A percentile compares a stretch with the other conserved stretches of the same genome.
Conservation (phyloP, 2,113 vertebrate genomes). For the Hemichromis elongatus region DNA sequence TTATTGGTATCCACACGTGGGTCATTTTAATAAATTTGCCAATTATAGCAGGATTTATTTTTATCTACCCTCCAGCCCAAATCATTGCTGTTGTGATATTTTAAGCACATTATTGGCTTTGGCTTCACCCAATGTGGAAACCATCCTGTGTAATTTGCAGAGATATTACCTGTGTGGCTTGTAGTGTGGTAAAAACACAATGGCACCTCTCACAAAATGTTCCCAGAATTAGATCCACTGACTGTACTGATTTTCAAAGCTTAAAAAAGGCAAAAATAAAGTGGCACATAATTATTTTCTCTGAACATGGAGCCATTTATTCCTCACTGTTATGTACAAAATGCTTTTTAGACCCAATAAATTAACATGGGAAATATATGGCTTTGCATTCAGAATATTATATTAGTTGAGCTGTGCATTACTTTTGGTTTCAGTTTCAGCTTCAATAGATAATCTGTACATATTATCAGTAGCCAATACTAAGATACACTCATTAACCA, state of each 20-base stretch:
- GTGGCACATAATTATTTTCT: neutral
- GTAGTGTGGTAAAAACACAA: conserved; percentile 54
- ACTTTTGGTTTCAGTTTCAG: fast-evolving
- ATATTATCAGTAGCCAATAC: neutral
- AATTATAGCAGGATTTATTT: conserved; percentile 68
- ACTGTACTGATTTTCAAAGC: conserved; percentile 18
- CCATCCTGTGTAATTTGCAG: conserved; percentile 63
- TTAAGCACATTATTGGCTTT: conserved; percentile 46
- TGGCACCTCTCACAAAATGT: conserved; percentile 34
- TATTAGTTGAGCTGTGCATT: neutral
- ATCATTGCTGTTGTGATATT: conserved; percentile 42
- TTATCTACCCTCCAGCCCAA: conserved; percentile 51
- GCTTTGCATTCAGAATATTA: fast-evolving
- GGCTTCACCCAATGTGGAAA: conserved; percentile 42
- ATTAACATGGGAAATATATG: neutral
- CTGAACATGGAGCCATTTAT: neutral
- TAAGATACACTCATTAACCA: neutral
- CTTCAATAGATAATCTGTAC: neutral
- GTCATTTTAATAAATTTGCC: conserved; percentile 75
- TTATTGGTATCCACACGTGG: conserved; percentile 56
- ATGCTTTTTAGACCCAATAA: neutral
- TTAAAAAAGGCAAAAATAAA: conserved; percentile 14
- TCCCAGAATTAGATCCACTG: conserved; percentile 31
- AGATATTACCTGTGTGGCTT: conserved; percentile 59
- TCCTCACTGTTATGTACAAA: neutral